Evolutionary conservation across 2,113 vertebrate species (phyloP).

Genomic region (Crypturellus undulatus): DNA sequence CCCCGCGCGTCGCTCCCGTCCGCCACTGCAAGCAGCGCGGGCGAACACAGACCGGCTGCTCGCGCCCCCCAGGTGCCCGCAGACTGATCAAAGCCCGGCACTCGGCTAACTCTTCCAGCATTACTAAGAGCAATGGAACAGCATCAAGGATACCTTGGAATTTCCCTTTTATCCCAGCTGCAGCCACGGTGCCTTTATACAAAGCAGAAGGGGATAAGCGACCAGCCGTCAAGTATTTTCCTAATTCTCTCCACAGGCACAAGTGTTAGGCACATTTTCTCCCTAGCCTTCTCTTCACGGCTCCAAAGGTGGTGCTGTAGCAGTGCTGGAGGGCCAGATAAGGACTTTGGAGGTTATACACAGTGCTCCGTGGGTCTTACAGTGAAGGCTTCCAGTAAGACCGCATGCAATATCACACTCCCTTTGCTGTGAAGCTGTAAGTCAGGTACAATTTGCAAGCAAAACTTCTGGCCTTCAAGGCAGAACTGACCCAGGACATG

Average conservation of each 20-base stretch:
- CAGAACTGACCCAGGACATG: neutral
- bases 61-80: neutral
- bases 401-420: neutral
- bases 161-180: conserved; percentile 15
- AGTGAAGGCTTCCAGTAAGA: neutral
- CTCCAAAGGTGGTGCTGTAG: neutral
- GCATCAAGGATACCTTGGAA: conserved; percentile 22
- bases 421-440: neutral
- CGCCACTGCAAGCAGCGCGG: rapidly evolving
- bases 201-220: conserved; percentile 24
- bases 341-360: neutral
- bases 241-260: neutral
- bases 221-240: conserved; percentile 12
- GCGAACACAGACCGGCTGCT: conserved; percentile 9
- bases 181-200: neutral
- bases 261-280: conserved; percentile 18
- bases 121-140: conserved; percentile 12
- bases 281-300: neutral
- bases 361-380: neutral
- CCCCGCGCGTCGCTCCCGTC: rapidly evolving
- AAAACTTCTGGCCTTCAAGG: neutral
- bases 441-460: neutral
- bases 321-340: neutral
- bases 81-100: neutral
- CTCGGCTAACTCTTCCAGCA: neutral